Evolutionary conservation across 2,113 vertebrate genomes (phyloP).

Genomic region (Lampris incognitus): DNA sequence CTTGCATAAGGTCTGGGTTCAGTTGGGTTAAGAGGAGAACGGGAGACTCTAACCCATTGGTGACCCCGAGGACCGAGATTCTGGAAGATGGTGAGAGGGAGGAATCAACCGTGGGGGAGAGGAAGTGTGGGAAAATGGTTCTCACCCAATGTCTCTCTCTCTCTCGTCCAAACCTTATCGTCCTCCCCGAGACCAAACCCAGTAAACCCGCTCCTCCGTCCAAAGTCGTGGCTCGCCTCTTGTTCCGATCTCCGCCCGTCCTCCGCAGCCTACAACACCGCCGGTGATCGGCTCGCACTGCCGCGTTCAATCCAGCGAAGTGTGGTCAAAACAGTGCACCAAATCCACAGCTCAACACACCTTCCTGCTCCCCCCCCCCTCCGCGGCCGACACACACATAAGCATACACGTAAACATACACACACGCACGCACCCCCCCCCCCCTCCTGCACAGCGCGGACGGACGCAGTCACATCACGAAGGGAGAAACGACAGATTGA

Average conservation of each 20-base stretch:
- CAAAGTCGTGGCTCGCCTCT: not conserved
- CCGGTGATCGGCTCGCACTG: not conserved
- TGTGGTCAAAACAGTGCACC: not conserved
- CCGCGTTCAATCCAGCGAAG: not conserved
- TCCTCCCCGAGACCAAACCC: not conserved
- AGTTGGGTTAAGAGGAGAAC: not conserved
- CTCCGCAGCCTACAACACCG: conserved; percentile 8
- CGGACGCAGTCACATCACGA: not conserved
- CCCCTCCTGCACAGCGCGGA: conserved; percentile 5
- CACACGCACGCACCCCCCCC: not conserved
- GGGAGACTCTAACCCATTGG: conserved; percentile 57
- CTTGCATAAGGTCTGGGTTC: conserved; percentile 6
- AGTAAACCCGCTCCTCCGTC: not conserved
- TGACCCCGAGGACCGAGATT: not conserved
- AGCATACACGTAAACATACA: no score
- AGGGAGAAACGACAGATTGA: no score
- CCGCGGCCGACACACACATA: not conserved
- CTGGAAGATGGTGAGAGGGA: not conserved
- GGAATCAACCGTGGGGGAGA: not conserved
- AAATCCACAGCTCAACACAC: not conserved
- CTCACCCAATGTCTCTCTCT: not conserved
- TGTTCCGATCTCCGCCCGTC: conserved; percentile 1
- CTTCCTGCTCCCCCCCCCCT: not conserved
- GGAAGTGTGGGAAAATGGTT: not conserved
- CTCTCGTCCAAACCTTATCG: conserved; percentile 1